Conservation (phyloP, 2,797 vertebrate genomes). For the Danionella dracula region DNA sequence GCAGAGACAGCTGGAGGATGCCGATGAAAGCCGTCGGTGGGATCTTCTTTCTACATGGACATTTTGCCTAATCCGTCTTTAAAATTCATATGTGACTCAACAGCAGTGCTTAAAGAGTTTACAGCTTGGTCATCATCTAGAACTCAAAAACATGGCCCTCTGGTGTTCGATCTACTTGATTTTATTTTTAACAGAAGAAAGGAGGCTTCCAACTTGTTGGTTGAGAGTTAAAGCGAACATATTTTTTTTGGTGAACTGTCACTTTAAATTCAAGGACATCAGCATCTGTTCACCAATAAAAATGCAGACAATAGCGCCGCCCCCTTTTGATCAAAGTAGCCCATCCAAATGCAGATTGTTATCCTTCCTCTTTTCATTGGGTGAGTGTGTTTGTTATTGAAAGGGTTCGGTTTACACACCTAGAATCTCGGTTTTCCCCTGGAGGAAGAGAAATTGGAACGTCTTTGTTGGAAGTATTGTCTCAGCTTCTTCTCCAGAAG, state of each 20-base stretch:
- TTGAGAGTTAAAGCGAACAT: too few relatives aligned
- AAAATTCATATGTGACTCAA: background rate
- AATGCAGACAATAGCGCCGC: background rate
- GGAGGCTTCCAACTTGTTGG: too few relatives aligned
- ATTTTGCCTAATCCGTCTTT: background rate
- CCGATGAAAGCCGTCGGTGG: background rate
- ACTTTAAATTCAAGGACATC: too few relatives aligned
- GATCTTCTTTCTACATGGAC: constrained; percentile 22
- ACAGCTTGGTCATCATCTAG: too few relatives aligned
- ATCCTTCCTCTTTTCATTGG: constrained; percentile 24
- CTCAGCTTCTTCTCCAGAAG: constrained; percentile 50
- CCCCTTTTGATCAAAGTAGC: background rate
- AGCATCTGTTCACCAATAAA: background rate
- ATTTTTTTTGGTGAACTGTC: too few relatives aligned
- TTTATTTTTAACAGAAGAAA: too few relatives aligned
- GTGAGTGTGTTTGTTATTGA: constrained; percentile 23
- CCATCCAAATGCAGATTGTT: background rate
- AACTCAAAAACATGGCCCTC: too few relatives aligned
- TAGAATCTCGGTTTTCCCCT: constrained; percentile 42
- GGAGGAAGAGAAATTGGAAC: constrained; percentile 40
- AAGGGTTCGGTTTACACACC: constrained; percentile 25
- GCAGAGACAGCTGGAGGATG: constrained; percentile 10
- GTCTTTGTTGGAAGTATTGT: constrained; percentile 53
- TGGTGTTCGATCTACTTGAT: too few relatives aligned
- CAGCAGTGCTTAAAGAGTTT: background rate